Evolutionary conservation across 2,888 invertebrate genomes (phyloP).

Genomic region (Epinotia demarniana): DNA sequence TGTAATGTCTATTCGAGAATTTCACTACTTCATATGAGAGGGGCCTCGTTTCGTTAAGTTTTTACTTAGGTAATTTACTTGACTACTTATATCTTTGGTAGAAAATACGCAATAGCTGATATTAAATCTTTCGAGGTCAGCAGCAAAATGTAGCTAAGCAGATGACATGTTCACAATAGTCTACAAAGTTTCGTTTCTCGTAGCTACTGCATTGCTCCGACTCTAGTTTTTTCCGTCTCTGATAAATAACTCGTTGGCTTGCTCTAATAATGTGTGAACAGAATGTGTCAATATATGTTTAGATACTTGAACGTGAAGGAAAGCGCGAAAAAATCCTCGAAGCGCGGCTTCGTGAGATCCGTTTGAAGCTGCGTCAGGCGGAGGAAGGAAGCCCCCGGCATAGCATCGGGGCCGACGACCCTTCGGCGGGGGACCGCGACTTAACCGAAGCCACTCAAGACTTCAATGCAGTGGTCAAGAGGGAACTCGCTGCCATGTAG

Average conservation of each 20-base stretch:
- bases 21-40: too few relatives aligned
- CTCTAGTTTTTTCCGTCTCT: too few relatives aligned
- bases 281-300: not conserved
- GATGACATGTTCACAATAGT: too few relatives aligned
- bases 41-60: too few relatives aligned
- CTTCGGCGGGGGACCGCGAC: constrained; percentile 65
- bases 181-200: not conserved
- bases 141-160: too few relatives aligned
- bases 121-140: too few relatives aligned
- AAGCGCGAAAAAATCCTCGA: constrained; percentile 96
- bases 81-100: too few relatives aligned
- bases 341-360: constrained; percentile 92
- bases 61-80: too few relatives aligned
- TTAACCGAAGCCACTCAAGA: constrained; percentile 63
- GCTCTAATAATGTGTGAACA: not conserved
- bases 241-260: not conserved
- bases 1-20: too few relatives aligned
- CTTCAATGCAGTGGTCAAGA: constrained; percentile 60
- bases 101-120: too few relatives aligned
- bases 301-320: constrained; percentile 95
- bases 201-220: not conserved
- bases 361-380: constrained; percentile 81
- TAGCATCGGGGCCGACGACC: constrained; percentile 57
- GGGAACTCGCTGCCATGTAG: constrained; percentile 55
- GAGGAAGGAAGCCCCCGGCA: constrained; percentile 61